Conservation (phyloP, 2,113 vertebrate genomes). For the Regulus satrapa region DNA sequence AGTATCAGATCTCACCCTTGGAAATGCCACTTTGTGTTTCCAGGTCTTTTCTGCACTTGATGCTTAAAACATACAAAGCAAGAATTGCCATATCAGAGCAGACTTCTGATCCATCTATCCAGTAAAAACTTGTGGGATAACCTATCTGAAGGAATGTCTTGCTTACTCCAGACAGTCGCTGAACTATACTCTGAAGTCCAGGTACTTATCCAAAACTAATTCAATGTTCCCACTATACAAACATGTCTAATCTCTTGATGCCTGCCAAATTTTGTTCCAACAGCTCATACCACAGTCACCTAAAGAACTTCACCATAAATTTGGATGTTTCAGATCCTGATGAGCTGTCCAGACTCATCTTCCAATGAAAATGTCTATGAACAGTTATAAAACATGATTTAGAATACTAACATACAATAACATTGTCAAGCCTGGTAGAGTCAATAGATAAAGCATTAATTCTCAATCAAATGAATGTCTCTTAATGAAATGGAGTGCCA, state of each 20-base stretch:
- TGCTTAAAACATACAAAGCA: neutral
- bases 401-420: neutral
- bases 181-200: neutral
- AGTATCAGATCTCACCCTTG: neutral
- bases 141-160: neutral
- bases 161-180: neutral
- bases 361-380: neutral
- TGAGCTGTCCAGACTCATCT: neutral
- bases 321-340: neutral
- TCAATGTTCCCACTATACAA: slow-evolving; percentile 4
- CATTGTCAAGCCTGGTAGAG: neutral
- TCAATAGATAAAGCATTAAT: neutral
- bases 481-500: neutral
- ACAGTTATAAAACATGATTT: neutral
- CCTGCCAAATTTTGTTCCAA: neutral
- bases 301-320: neutral
- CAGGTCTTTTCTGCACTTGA: neutral
- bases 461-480: neutral
- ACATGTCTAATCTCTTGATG: neutral
- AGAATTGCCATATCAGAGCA: neutral
- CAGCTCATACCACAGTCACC: neutral
- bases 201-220: slow-evolving; percentile 10
- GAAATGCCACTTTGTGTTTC: neutral
- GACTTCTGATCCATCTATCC: neutral
- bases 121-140: neutral